These are phyloP conservation scores for Haemorhous mexicanus DNA, from an alignment of 2,113 vertebrate species.

Conservation along the genomic window DNA sequence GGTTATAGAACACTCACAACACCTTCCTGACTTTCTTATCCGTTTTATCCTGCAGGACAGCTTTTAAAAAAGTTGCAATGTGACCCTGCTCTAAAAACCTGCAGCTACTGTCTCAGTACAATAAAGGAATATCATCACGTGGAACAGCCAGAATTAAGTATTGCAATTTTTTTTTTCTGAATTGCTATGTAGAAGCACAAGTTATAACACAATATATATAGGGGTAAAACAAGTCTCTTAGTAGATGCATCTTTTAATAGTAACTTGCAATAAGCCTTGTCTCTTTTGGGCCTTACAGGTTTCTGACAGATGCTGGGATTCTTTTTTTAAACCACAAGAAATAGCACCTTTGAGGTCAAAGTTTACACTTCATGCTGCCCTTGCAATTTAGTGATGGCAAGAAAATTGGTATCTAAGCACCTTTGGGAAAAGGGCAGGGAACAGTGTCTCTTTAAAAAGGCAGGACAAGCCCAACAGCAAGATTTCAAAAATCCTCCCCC, in stretches of 20 bases:
- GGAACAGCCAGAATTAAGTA: neutral
- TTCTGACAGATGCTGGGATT: neutral
- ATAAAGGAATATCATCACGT: neutral
- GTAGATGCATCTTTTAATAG: neutral
- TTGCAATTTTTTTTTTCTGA: neutral
- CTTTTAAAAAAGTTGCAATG: neutral
- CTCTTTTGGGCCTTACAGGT: neutral
- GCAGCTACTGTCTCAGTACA: neutral
- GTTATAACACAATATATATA: neutral
- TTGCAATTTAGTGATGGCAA: neutral
- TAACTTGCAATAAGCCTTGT: neutral
- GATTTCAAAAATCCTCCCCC: neutral
- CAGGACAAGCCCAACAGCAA: neutral
- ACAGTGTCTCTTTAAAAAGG: neutral
- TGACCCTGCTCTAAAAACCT: neutral
- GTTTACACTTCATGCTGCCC: neutral
- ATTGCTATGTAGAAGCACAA: neutral
- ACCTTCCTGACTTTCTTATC: neutral
- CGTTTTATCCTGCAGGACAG: neutral
- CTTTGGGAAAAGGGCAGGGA: neutral
- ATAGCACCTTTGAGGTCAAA: conserved; percentile 1
- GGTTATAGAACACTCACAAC: neutral
- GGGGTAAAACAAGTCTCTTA: neutral
- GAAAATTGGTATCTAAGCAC: neutral
- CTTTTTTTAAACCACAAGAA: neutral